Evolutionary conservation across 2,888 invertebrate species (phyloP).

Genomic region (Drosophila dives): DNA sequence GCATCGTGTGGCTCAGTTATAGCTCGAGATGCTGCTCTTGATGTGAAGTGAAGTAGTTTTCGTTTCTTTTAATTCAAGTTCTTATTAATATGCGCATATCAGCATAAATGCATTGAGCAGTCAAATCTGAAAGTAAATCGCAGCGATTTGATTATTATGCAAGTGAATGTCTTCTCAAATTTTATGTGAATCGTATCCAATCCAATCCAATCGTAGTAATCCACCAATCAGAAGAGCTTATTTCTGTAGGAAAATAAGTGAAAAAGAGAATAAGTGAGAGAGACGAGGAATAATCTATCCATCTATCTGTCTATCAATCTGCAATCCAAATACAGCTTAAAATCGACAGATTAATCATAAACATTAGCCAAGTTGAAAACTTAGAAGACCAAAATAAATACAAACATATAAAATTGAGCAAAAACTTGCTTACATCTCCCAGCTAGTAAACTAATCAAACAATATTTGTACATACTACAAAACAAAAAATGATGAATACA

Average conservation of each 20-base stretch:
- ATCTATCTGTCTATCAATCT: background rate
- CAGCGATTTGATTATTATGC: background rate
- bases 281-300: background rate
- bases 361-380: background rate
- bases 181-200: background rate
- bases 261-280: background rate
- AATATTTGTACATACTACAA: slow-evolving; percentile 10
- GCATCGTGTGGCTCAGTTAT: slow-evolving; percentile 12
- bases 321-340: background rate
- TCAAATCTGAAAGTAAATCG: background rate
- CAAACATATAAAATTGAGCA: background rate
- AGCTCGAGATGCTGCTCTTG: slow-evolving; percentile 6
- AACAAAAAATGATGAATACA: background rate
- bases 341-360: background rate
- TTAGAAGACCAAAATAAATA: background rate
- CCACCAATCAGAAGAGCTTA: background rate
- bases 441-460: slow-evolving; percentile 15
- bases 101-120: background rate
- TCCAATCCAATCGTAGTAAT: slow-evolving; percentile 1
- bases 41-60: slow-evolving; percentile 15
- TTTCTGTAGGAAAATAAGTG: background rate
- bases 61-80: slow-evolving; percentile 38
- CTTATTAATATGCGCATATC: background rate
- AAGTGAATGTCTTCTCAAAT: background rate
- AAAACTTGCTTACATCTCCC: background rate